These are phyloP conservation scores for Microcebus lehilahytsara DNA, from an alignment of 2,113 vertebrate genomes.

Conservation along the genomic window DNA sequence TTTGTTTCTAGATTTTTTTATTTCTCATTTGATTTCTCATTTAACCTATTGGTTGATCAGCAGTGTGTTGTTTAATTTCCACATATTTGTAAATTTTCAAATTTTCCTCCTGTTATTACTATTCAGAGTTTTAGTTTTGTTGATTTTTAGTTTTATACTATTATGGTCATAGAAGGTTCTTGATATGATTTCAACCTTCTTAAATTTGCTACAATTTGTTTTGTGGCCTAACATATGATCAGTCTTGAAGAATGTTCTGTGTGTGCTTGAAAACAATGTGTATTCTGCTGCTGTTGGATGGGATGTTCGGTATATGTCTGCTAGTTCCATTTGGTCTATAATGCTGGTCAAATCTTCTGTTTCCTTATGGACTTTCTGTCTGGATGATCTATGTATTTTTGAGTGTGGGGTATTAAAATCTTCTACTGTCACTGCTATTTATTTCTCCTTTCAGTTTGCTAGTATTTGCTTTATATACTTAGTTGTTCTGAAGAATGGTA, in stretches of 20 bases:
- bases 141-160: background rate
- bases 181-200: background rate
- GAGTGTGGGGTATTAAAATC: background rate
- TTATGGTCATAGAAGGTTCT: background rate
- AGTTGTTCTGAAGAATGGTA: background rate
- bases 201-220: background rate
- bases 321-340: background rate
- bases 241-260: background rate
- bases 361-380: background rate
- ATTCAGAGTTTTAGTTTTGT: background rate
- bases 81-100: background rate
- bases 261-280: background rate
- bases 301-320: background rate
- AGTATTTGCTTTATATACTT: background rate
- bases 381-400: too few species aligned
- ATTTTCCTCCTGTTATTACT: background rate
- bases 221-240: background rate
- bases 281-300: background rate
- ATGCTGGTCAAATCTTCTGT: background rate
- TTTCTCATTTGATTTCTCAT: background rate
- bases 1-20: background rate
- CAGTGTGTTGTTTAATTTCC: background rate
- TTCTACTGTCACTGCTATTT: background rate
- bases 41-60: background rate
- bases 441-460: background rate